phyloP scores from a whole-genome alignment of 2,113 vertebrate species.

The Serinus canaria region DNA sequence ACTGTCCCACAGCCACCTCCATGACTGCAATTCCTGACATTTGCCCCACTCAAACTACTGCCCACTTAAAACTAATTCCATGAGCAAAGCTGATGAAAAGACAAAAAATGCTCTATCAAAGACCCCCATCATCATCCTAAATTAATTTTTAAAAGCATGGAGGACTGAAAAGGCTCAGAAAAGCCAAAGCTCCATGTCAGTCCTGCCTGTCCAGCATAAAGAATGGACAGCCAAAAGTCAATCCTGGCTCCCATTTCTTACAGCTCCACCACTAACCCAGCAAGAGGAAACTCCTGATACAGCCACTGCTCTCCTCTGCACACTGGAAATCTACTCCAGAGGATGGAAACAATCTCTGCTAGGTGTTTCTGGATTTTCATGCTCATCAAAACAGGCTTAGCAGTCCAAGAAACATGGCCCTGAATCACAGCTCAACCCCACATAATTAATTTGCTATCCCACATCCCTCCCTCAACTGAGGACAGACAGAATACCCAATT shows the following conservation, averaged over 20 bases:
- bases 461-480: background rate
- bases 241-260: background rate
- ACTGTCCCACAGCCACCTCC: background rate
- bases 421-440: background rate
- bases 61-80: background rate
- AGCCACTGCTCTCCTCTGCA: background rate
- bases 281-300: background rate
- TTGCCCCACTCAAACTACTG: background rate
- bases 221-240: background rate
- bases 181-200: background rate
- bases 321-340: background rate
- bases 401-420: background rate
- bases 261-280: background rate
- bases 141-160: background rate
- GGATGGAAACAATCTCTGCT: background rate
- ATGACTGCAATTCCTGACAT: background rate
- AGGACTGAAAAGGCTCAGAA: background rate
- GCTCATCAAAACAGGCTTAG: background rate
- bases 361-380: background rate
- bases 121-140: fast-evolving
- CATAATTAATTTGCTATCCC: background rate
- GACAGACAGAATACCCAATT: background rate
- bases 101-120: background rate
- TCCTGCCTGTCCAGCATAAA: background rate
- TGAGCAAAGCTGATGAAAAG: background rate